A percentile compares a stretch with the other conserved stretches of the same genome.
These are phyloP conservation scores for Bellardia bayeri DNA, from an alignment of 2,888 invertebrate genomes.

Conservation along the genomic window DNA sequence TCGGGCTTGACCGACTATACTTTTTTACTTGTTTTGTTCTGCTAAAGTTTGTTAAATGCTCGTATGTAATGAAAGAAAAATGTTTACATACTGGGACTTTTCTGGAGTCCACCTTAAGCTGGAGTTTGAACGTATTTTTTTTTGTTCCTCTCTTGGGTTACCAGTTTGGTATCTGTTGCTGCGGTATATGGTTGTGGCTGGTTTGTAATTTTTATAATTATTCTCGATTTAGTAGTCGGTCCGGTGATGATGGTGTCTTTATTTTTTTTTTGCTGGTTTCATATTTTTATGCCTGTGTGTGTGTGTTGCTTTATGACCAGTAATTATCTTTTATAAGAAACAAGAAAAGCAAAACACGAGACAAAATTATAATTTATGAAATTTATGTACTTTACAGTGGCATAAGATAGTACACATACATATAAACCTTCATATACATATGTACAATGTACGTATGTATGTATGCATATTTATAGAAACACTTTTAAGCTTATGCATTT, in stretches of 20 bases:
- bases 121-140: constrained; percentile 40
- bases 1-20: too few species aligned
- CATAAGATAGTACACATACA: constrained; percentile 14
- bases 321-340: constrained; percentile 55
- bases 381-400: constrained; percentile 55
- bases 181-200: constrained; percentile 14
- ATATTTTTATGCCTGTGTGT: not conserved
- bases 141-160: constrained; percentile 1
- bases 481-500: not conserved
- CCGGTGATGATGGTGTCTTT: constrained; percentile 15
- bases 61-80: constrained; percentile 53
- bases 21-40: too few species aligned
- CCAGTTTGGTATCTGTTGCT: constrained; percentile 55
- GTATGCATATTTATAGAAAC: not conserved
- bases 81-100: constrained; percentile 25
- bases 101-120: constrained; percentile 51
- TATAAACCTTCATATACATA: not conserved
- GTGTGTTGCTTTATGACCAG: constrained; percentile 38
- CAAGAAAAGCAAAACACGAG: constrained; percentile 48
- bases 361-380: constrained; percentile 69
- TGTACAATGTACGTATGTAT: not conserved
- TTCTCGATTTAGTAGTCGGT: constrained; percentile 44
- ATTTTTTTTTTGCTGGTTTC: not conserved
- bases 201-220: constrained; percentile 56
- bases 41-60: constrained; percentile 43